Evolutionary conservation across 2,113 vertebrate genomes (phyloP).

Genomic region (Lota lota): DNA sequence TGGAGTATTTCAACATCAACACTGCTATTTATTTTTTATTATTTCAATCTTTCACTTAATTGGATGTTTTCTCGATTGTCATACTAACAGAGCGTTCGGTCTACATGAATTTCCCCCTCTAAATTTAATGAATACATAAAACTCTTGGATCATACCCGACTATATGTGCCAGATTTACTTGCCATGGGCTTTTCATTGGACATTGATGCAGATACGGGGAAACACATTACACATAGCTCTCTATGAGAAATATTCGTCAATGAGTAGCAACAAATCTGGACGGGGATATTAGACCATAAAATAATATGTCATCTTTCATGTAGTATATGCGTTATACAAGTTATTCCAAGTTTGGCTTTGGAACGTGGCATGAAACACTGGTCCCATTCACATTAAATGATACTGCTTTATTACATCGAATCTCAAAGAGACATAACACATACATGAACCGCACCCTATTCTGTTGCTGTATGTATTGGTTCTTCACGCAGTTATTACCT

Average conservation of each 20-base stretch:
- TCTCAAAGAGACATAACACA: no score
- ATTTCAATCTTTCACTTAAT: not conserved
- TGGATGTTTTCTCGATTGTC: slow-evolving; percentile 30
- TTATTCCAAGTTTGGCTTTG: slow-evolving; percentile 1
- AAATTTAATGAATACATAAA: slow-evolving; percentile 52
- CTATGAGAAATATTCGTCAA: not conserved
- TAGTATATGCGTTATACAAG: slow-evolving; percentile 12
- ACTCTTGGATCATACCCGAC: slow-evolving; percentile 38
- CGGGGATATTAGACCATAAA: slow-evolving; percentile 39
- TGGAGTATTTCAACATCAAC: not conserved
- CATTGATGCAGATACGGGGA: slow-evolving; percentile 17
- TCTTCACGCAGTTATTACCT: no score
- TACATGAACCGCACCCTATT: no score
- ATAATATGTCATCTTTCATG: slow-evolving; percentile 38
- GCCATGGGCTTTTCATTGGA: slow-evolving; percentile 32
- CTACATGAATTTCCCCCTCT: slow-evolving; percentile 11
- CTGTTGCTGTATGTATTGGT: no score
- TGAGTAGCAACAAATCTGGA: not conserved
- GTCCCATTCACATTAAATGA: slow-evolving; percentile 15
- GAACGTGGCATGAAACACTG: not conserved
- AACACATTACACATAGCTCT: slow-evolving; percentile 18
- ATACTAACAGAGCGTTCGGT: slow-evolving; percentile 24
- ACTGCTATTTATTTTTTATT: slow-evolving; percentile 3
- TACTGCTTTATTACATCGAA: not conserved
- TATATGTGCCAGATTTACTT: slow-evolving; percentile 44